Evolutionary conservation across 2,888 invertebrate genomes (phyloP), one percentile per base, ranked within the genome.

Genomic region (Catocala fraxini): DNA sequence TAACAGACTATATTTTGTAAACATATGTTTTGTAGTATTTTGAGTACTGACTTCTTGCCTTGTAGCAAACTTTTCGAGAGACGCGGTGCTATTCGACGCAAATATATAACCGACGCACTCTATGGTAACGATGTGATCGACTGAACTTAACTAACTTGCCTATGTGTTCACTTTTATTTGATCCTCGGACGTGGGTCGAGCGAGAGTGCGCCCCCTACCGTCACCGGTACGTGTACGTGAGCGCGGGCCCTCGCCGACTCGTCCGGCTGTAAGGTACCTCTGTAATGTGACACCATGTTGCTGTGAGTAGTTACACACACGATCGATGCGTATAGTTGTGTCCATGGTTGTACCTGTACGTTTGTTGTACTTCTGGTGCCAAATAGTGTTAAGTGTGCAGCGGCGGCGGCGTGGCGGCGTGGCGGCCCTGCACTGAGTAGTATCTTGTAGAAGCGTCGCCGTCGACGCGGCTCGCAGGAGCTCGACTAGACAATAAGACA

Each of bases 241-340:
- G 35, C 9, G 9, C 35, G n/a, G n/a, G n/a, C 35, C 35, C 35
- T 7, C 7, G 6, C 9, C 2, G 35, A 39, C 35, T 7, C 6
- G 35, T 39, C 35, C 1, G 6, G 35, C 15, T 35, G 7, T 51
- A 43, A 54, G 56, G 56, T 39, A 39, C 42, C 42, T 41, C 55
- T 59, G 34, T 57, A 42, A 61, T 72, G 70, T 73, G 68, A 81
- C 80, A 76, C 71, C 72, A 71, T 75, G 70, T 69, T 71, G 72
- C 82, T 84, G 84, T 85, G 81, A 85, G 81, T 83, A 79, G 68
- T 79, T 81, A 65, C 70, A 71, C 51, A 54, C 54, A 58, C 57
- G 46, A 63, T 54, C 59, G 53, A 56, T 65, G 55, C 62, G 25
- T 25, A 25, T 25, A 25, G 25, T 25, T 25, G 25, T 25, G 25